Evolutionary conservation across 2,888 invertebrate genomes (phyloP), one percentile per base, ranked within the genome.

Genomic region (Isotomurus palustris): DNA sequence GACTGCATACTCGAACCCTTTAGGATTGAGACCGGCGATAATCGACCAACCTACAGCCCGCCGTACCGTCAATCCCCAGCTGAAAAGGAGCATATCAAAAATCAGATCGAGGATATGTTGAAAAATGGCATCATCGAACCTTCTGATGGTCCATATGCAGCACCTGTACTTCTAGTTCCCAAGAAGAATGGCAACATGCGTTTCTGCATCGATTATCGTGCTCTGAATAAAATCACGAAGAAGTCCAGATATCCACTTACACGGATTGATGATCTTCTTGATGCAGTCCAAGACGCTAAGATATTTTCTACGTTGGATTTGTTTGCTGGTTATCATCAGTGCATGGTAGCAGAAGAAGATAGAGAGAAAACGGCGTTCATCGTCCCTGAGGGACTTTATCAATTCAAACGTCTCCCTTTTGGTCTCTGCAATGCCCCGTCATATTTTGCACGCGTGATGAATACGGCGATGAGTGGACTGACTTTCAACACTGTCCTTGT

Each of bases 311-410:
- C 49, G 1, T 28, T 64, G 0, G 60, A 64, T 38, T 47, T 54
- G 10, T 43, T 44, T n/a, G n/a, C 22, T 4, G 60, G 52, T 1
- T 64, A 56, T 24, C 25, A 53, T 38, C 56, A 64, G 19, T 24
- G 55, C 14, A 25, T 24, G 2, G 19, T 60, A 22, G 55, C 45
- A 2, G 43, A 52, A 12, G 29, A 22, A 17, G 28, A 27, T 19
- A 55, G 32, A n/a, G 60, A 60, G 21, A 63, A 63, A 38, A 54
- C 63, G 1, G 57, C 57, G 1, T 53, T 63, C 14, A 45, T 63
- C 6, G 55, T 52, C 3, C 57, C 63, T 5, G 40, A 53, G 14
- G 63, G 60, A 12, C 21, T 55, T 2, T 63, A 40, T n/a, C 47
- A 63, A 35, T 58, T 36, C 25, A 43, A 22, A 3, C 19, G 41